Evolutionary conservation across 1,140 invertebrate species (phyloP).

Genomic region (Zaprionus gabonicus): DNA sequence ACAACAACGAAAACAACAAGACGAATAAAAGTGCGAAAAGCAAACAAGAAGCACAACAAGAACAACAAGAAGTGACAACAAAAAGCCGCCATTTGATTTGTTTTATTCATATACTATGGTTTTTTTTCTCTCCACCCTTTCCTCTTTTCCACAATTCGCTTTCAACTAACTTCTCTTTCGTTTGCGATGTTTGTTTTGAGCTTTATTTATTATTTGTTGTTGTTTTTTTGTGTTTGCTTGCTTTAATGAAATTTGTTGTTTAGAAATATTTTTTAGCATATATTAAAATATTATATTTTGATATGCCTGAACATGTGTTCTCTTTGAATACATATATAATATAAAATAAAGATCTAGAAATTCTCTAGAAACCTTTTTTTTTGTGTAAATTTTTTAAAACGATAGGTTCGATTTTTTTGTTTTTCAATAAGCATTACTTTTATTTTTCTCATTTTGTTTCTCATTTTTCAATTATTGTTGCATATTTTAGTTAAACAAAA

Average conservation of each 20-base stretch:
- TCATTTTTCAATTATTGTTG: too few relatives aligned
- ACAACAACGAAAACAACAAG: slow-evolving; percentile 26
- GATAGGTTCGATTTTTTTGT: too few relatives aligned
- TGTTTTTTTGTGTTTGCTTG: slow-evolving; percentile 20
- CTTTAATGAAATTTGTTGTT: slow-evolving; percentile 20
- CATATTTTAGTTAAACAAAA: too few relatives aligned
- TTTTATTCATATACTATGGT: slow-evolving; percentile 45
- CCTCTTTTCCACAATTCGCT: slow-evolving; percentile 1
- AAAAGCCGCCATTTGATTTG: slow-evolving; percentile 43
- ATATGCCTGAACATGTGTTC: background rate
- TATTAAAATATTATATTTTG: slow-evolving; percentile 1
- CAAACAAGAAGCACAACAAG: slow-evolving; percentile 41
- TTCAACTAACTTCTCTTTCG: slow-evolving; percentile 23
- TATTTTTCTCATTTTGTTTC: too few relatives aligned
- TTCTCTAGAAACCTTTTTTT: background rate
- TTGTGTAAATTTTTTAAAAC: background rate
- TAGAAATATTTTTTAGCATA: slow-evolving; percentile 2
- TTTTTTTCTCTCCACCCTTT: background rate
- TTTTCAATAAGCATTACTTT: too few relatives aligned
- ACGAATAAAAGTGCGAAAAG: slow-evolving; percentile 57
- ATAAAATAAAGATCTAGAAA: background rate
- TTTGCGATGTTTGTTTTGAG: slow-evolving; percentile 15
- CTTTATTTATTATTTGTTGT: slow-evolving; percentile 7
- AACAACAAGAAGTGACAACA: slow-evolving; percentile 9
- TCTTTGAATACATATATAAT: background rate